These are phyloP conservation scores for Metalampra italica DNA, from an alignment of 2,888 invertebrate species.

Conservation along the genomic window DNA sequence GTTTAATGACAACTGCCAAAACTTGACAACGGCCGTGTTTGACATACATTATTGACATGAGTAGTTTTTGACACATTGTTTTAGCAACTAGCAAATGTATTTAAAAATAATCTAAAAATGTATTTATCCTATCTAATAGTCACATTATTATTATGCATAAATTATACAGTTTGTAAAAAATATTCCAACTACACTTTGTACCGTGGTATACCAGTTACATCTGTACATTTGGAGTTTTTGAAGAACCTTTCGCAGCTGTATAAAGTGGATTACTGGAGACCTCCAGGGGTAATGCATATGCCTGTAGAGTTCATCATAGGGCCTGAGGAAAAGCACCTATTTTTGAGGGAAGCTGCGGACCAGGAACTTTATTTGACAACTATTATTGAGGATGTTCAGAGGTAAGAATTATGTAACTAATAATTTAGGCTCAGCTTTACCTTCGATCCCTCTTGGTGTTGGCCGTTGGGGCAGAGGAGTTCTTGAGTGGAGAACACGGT, in stretches of 20 bases:
- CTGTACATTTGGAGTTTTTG: constrained; percentile 42
- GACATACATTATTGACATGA: no score
- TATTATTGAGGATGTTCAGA: constrained; percentile 48
- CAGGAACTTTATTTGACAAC: constrained; percentile 38
- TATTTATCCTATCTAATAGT: neutral
- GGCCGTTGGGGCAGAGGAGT: no score
- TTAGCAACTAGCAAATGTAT: no score
- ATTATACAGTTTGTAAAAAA: constrained; percentile 19
- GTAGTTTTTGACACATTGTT: no score
- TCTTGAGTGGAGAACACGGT: no score
- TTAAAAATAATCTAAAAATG: neutral
- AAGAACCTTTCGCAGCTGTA: constrained; percentile 26
- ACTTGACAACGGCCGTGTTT: no score
- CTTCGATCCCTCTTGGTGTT: no score
- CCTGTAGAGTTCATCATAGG: constrained; percentile 49
- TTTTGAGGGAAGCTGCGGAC: constrained; percentile 28
- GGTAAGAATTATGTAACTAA: constrained; percentile 25
- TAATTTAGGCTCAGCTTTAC: neutral
- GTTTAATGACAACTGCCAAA: no score
- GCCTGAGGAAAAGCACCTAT: constrained; percentile 31
- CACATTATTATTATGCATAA: neutral
- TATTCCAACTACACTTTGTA: constrained; percentile 51
- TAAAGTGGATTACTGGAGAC: constrained; percentile 49
- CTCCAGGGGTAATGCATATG: constrained; percentile 33
- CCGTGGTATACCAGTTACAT: constrained; percentile 39